Base-by-base conservation (phyloP, 1,140 invertebrate species). In the Caerostris darwini region DNA sequence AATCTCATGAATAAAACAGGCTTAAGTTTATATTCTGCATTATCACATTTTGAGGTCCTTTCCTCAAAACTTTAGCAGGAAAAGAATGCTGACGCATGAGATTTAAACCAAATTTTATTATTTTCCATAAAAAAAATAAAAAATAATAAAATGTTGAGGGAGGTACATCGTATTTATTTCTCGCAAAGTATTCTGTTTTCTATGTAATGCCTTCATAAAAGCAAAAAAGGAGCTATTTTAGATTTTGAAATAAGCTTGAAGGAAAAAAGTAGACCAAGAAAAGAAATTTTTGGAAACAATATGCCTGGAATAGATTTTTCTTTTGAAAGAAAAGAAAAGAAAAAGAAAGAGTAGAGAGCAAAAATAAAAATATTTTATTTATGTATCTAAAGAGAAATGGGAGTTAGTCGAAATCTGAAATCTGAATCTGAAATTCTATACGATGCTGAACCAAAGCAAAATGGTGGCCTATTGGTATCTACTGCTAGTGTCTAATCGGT, bases 1-100 rank as follows among this genome's bases (percentile, higher is more conserved):
- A 77, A 58, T 34, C 56, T 90, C 88, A 90, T 90, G 88, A 90
- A 90, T 90, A 90, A 90, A 90, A 90, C 88, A 90, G 34, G 54
- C 67, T 57, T 90, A 90, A 90, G 50, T 69, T 90, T 54, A 67
- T 67, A 50, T 50, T 19, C 14, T 53, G 86, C 53, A 64, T 88
- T 88, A 88, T 67, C 67, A 58, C 88, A 90, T 77, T 61, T 58
- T 53, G 86, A 19, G 54, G 14, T 12, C 71, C 10, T 77, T 77
- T 77, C 71, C 34, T 77, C 34, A 77, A 77, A 77, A 77, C 53
- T 34, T 50, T 77, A 77, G 34, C 8, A 12, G 34, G 14, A 14
- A 12, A 77, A 77, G 50, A 50, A 77, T 12, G 34, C 3, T 12
- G 34, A 12, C 71, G 6, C 10, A 12, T 14, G 34, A 77, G 10